These are phyloP conservation scores for Meteorus sp. DNA, from an alignment of 1,140 invertebrate genomes.

Conservation along the genomic window DNA sequence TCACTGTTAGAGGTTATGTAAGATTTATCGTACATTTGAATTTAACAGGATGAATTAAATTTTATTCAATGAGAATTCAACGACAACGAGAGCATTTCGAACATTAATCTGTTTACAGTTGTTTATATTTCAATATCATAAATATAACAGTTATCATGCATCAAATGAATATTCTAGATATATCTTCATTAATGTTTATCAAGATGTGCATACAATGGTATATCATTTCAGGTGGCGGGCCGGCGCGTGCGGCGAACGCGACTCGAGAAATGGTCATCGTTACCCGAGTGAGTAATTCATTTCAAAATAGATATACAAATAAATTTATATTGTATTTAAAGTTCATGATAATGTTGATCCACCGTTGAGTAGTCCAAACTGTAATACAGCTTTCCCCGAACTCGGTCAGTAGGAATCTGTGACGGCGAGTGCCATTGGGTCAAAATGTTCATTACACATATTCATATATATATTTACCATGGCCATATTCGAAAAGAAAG, in stretches of 20 bases:
- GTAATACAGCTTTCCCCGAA: constrained; percentile 32
- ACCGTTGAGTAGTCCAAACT: not conserved
- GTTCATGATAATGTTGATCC: constrained; percentile 7
- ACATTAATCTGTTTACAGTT: too few species aligned
- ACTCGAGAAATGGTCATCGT: constrained; percentile 69
- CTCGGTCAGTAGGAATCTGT: constrained; percentile 55
- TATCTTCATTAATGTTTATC: constrained; percentile 3
- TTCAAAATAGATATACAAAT: not conserved
- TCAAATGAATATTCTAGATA: not conserved
- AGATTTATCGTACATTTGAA: too few species aligned
- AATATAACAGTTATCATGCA: not conserved
- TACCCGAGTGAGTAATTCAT: constrained; percentile 64
- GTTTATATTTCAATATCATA: too few species aligned
- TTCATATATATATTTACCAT: constrained; percentile 10
- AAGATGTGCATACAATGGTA: too few species aligned
- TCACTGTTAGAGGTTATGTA: too few species aligned
- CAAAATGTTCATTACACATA: constrained; percentile 47
- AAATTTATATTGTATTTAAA: not conserved
- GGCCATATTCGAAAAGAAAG: constrained; percentile 7
- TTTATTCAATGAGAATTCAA: too few species aligned
- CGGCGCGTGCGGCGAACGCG: constrained; percentile 48
- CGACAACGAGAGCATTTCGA: too few species aligned
- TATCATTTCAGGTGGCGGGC: constrained; percentile 48
- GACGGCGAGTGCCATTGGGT: constrained; percentile 39
- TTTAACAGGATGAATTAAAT: too few species aligned